phyloP scores from a whole-genome alignment of 23 tunicate genomes.

The Trididemnum miniatum region DNA sequence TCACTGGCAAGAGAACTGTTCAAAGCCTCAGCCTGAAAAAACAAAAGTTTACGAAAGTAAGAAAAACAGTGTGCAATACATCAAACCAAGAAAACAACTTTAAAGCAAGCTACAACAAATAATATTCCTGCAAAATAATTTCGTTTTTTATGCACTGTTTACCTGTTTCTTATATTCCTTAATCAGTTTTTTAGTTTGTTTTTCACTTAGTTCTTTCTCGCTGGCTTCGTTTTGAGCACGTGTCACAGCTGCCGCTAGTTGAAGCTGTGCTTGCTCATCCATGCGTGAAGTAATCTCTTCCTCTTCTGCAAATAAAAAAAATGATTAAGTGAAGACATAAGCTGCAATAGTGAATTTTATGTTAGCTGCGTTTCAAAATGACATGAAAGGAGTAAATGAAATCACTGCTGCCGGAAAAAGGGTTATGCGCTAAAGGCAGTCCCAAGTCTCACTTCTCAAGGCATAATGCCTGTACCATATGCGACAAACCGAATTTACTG shows the following conservation, averaged over 20 bases:
- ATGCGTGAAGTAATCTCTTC: constrained; percentile 46
- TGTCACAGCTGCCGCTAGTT: constrained; percentile 56
- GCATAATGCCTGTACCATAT: too few species aligned
- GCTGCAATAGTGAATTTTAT: too few species aligned
- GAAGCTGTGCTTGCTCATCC: constrained; percentile 77
- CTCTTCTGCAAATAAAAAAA: constrained; percentile 28
- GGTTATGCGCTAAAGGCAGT: too few species aligned
- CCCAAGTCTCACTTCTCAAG: too few species aligned
- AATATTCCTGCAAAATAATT: neutral
- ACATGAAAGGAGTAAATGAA: too few species aligned
- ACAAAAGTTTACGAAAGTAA: neutral
- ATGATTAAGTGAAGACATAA: too few species aligned
- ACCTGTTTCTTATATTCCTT: constrained; percentile 93
- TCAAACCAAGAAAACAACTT: too few species aligned
- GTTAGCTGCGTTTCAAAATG: too few species aligned
- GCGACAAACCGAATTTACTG: too few species aligned
- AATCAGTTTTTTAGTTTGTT: constrained; percentile 79
- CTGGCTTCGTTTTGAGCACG: constrained; percentile 58
- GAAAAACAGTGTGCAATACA: too few species aligned
- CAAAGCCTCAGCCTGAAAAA: constrained; percentile 73
- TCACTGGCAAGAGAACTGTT: constrained; percentile 70
- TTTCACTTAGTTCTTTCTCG: constrained; percentile 69
- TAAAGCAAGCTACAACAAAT: neutral
- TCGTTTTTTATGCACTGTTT: neutral
- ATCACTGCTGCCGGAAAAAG: too few species aligned